Percentiles rank a stretch among this genome's conserved stretches.
These are phyloP conservation scores for Carcharodon carcharias DNA, from an alignment of 2,797 vertebrate genomes.

Conservation along the genomic window DNA sequence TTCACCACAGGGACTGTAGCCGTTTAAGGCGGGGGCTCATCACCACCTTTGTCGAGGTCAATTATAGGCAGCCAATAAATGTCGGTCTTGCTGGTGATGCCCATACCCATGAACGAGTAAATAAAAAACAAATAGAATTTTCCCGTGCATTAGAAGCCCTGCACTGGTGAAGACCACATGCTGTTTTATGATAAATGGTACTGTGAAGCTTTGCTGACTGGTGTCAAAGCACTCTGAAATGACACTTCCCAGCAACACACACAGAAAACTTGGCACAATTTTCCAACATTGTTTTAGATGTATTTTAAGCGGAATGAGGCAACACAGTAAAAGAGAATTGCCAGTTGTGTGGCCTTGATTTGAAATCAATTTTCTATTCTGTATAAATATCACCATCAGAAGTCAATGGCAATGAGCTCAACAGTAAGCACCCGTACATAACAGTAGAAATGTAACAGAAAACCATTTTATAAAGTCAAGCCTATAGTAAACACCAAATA, in stretches of 20 bases:
- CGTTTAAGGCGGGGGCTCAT: not conserved
- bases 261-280: not conserved
- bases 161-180: not conserved
- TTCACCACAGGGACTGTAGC: not conserved
- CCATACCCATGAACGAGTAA: not conserved
- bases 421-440: not conserved
- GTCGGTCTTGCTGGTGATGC: not conserved
- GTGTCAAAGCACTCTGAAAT: not conserved
- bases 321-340: not conserved
- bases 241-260: not conserved
- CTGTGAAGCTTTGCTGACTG: no score
- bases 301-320: not conserved
- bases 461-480: conserved; percentile 1
- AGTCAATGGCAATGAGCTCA: not conserved
- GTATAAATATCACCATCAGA: not conserved
- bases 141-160: not conserved
- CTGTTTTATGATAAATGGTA: not conserved
- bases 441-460: not conserved
- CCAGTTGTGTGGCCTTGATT: not conserved
- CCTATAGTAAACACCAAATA: not conserved
- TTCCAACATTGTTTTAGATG: not conserved
- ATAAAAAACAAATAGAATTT: not conserved
- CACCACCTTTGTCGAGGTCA: not conserved
- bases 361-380: not conserved
- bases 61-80: not conserved